Conservation (phyloP, 2,888 invertebrate species). For the Opisthograptis luteolata region DNA sequence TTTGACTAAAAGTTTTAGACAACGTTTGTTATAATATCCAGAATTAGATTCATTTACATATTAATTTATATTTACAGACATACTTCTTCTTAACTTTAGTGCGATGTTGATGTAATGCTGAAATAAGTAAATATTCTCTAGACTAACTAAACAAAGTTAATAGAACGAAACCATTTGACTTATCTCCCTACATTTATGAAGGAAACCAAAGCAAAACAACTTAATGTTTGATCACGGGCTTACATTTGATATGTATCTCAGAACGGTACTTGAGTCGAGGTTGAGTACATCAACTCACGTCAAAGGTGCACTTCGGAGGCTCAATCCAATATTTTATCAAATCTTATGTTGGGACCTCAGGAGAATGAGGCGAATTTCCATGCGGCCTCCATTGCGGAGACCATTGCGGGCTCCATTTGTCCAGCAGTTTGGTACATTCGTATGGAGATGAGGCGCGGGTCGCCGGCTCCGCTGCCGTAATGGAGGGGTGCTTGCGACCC, state of each 20-base stretch:
- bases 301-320: conserved; percentile 15
- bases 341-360: conserved; percentile 11
- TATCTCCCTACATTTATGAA: conserved; percentile 3
- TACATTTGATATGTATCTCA: conserved; percentile 17
- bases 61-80: too few relatives aligned
- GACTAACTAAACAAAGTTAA: too few relatives aligned
- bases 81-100: too few relatives aligned
- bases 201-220: conserved; percentile 9
- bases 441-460: conserved; percentile 32
- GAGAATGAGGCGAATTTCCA: conserved; percentile 24
- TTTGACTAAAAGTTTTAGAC: too few relatives aligned
- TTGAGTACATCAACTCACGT: conserved; percentile 14
- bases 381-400: conserved; percentile 25
- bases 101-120: too few relatives aligned
- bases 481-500: conserved; percentile 2
- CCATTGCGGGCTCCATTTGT: conserved; percentile 17
- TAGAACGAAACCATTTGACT: background rate
- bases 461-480: conserved; percentile 12
- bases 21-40: too few relatives aligned
- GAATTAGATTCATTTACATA: too few relatives aligned
- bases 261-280: background rate
- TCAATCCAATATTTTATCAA: conserved; percentile 22
- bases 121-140: too few relatives aligned
- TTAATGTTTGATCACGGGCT: conserved; percentile 9
- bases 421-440: conserved; percentile 30